Evolutionary conservation across 2,113 vertebrate genomes (phyloP).

Genomic region (Menura novaehollandiae): DNA sequence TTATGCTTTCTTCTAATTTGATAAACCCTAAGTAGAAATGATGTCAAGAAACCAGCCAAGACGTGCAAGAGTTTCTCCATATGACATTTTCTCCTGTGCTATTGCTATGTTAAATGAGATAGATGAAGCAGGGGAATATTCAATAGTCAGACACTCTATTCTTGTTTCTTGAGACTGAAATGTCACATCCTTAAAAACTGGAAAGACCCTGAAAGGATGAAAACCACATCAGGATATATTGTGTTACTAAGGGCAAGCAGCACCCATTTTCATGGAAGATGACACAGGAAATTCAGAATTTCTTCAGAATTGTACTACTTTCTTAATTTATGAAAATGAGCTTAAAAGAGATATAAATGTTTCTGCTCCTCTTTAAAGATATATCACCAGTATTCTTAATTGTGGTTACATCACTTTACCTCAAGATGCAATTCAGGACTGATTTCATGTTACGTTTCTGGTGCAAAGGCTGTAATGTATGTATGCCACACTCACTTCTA

Average conservation of each 20-base stretch:
- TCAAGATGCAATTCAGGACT: neutral
- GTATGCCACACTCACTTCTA: neutral
- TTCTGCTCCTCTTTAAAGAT: neutral
- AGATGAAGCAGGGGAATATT: neutral
- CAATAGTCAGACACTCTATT: neutral
- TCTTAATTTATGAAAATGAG: neutral
- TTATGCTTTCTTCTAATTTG: conserved; percentile 8
- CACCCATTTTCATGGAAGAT: neutral
- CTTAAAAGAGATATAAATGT: neutral
- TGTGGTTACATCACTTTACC: neutral
- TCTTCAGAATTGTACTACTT: neutral
- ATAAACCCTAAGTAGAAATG: neutral
- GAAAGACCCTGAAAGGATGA: neutral
- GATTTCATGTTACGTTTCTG: neutral
- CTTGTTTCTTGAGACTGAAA: neutral
- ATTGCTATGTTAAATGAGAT: neutral
- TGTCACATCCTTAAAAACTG: neutral
- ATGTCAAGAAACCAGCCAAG: neutral
- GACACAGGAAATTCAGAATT: neutral
- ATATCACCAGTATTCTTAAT: neutral
- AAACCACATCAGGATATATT: neutral
- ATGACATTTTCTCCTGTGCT: neutral
- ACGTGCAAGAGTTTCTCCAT: neutral
- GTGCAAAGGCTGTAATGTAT: neutral
- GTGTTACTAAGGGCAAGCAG: neutral